Base-by-base conservation (phyloP, 2,797 vertebrate genomes). In the Furcifer pardalis region DNA sequence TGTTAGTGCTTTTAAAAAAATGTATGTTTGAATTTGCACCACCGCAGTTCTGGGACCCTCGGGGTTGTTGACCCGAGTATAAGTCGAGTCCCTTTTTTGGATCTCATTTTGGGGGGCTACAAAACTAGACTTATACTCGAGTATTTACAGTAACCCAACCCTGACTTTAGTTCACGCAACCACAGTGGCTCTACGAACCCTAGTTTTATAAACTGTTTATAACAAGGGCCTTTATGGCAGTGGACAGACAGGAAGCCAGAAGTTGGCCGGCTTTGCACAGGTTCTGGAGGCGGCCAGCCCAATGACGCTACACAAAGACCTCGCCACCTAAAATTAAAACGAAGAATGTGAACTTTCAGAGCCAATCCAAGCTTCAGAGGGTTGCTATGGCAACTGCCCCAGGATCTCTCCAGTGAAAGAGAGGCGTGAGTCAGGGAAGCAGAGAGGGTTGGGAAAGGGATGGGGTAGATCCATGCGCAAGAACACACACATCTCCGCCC, bases 341-440 rank as follows among this genome's bases (percentile, higher is more conserved):
- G n/a, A n/a, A n/a, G n/a, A n/a, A n/a, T n/a, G n/a, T 4, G 13
- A 62, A 17, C n/a, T n/a, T n/a, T n/a, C n/a, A n/a, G n/a, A n/a
- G 21, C 77, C 77, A 73, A 78, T 78, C 65, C 65, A 27, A 7
- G 40, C n/a, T 21, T 23, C 13, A 35, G 40, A n/a, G 12, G 3
- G 66, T 49, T 52, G 56, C 4, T 42, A 56, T n/a, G 15, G 42
- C 81, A 37, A 59, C 66, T n/a, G 40, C 21, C 23, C 30, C 30
- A 63, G 15, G 35, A 2, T 27, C 27, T 12, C 30, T 42, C 59
- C 66, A 82, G 56, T 73, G 37, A 42, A 79, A 74, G n/a, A 74
- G 69, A 25, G 23, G 2, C 35, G 23, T 42, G 77, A 79, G 19
- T 85, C 83, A 79, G 83, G 69, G 42, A 82, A 46, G 10, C 19